A percentile compares a stretch with the other conserved stretches of the same genome.
These are phyloP conservation scores for Hyphantria cunea DNA, from an alignment of 1,140 invertebrate species.

Conservation along the genomic window DNA sequence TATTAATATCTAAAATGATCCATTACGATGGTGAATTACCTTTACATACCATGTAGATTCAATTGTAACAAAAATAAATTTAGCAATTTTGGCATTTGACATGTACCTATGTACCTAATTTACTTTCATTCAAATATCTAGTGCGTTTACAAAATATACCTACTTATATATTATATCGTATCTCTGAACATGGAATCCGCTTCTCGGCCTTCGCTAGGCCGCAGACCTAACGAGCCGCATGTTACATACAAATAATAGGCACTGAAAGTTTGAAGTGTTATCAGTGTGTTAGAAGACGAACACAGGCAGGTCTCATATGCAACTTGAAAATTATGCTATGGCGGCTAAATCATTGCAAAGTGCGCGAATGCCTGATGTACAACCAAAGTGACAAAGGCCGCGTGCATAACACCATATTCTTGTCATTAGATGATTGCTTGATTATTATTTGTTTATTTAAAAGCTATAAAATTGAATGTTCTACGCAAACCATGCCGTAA, in stretches of 20 bases:
- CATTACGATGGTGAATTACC: constrained; percentile 32
- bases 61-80: constrained; percentile 63
- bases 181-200: constrained; percentile 60
- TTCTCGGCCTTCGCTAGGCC: constrained; percentile 30
- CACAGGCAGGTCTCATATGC: constrained; percentile 23
- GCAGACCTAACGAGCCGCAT: constrained; percentile 43
- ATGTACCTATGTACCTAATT: constrained; percentile 42
- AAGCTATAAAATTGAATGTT: constrained; percentile 15
- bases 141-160: constrained; percentile 57
- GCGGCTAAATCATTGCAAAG: constrained; percentile 57
- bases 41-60: constrained; percentile 45
- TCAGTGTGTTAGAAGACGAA: constrained; percentile 37
- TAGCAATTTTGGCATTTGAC: constrained; percentile 59
- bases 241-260: constrained; percentile 68
- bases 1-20: constrained; percentile 41
- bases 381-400: constrained; percentile 24
- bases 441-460: constrained; percentile 14
- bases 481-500: constrained; percentile 10
- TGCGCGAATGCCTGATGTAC: constrained; percentile 53
- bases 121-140: constrained; percentile 49
- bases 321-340: constrained; percentile 38
- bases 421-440: constrained; percentile 3
- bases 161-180: constrained; percentile 64
- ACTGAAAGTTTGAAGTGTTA: constrained; percentile 59
- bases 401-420: constrained; percentile 9